A percentile compares a stretch with the other conserved stretches of the same genome.
These are phyloP conservation scores for Deilephila elpenor DNA, from an alignment of 2,888 invertebrate species.

Conservation along the genomic window DNA sequence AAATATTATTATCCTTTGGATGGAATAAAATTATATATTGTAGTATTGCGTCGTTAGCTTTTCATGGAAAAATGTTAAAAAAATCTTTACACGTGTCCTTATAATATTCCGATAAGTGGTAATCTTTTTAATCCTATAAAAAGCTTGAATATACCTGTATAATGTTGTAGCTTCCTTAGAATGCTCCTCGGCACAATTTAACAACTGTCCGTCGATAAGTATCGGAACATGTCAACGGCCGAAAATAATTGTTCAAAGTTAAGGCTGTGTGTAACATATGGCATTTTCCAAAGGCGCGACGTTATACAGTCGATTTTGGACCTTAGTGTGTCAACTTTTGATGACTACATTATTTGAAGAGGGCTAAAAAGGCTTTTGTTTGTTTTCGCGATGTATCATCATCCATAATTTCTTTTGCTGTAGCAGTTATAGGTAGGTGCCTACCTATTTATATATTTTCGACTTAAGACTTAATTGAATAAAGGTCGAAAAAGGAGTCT, in stretches of 20 bases:
- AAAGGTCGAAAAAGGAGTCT: too few species aligned
- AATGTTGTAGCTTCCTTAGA: background rate
- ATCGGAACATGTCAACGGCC: conserved; percentile 6
- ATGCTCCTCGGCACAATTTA: background rate
- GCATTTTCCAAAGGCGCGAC: background rate
- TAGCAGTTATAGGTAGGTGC: too few species aligned
- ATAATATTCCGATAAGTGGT: too few species aligned
- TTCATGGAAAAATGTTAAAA: too few species aligned
- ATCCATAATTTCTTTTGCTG: too few species aligned
- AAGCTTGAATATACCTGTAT: background rate
- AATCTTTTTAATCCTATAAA: too few species aligned
- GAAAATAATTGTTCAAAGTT: background rate
- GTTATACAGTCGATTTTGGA: background rate
- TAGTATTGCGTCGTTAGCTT: too few species aligned
- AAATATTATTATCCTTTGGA: too few species aligned
- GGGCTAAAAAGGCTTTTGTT: background rate
- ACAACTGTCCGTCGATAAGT: background rate
- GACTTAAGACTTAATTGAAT: too few species aligned
- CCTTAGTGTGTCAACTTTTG: background rate
- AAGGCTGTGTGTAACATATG: background rate
- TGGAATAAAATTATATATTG: too few species aligned
- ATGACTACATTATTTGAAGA: conserved; percentile 1
- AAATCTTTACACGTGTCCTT: too few species aligned
- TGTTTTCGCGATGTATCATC: background rate
- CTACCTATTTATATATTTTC: too few species aligned